Evolutionary conservation across 2,113 vertebrate species (phyloP), one percentile per base, ranked within the genome.

Genomic region (Phycodurus eques): DNA sequence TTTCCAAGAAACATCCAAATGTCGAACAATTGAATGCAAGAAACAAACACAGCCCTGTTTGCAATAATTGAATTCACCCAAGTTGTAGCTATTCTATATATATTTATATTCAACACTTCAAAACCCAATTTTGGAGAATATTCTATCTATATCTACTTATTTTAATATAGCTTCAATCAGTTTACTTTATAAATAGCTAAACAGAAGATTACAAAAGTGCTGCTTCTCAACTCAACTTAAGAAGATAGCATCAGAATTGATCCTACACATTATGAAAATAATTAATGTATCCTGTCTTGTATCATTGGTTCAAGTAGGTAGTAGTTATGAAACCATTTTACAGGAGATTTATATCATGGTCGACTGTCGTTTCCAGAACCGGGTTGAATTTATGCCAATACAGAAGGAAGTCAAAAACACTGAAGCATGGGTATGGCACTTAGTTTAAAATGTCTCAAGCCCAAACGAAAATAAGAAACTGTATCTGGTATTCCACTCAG

Each of bases 1-100:
- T 47, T 47, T 4, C 20, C 2, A 6, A 39, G 44, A 54, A 76
- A 76, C 70, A 67, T 70, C 71, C 39, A 61, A 72, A 78, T 57
- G 70, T 62, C 3, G 15, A 46, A 8, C 17, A 2, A 68, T 81
- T 47, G 20, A 68, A 11, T 12, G 39, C 39, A 64, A 44, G 39
- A 22, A 64, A 43, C 43, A 64, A 64, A 22, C 39, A 64, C 19
- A 43, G 17, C 4, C 5, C 11, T 12, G 9, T 64, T 42, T 22
- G 20, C 11, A 64, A 64, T 13, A 65, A 65, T 46, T 46, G 2
- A n/a, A 44, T 65, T 13, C 35, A 60, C 57, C 31, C 27, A 7
- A 44, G n/a, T 14, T 13, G 39, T 44, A 65, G 43, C 57, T 60
- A 27, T 27, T 27, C 1, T 43, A 8, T 13, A 8, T 13, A 13